These are phyloP conservation scores for Prorops nasuta DNA, from an alignment of 1,140 invertebrate genomes.

Conservation along the genomic window DNA sequence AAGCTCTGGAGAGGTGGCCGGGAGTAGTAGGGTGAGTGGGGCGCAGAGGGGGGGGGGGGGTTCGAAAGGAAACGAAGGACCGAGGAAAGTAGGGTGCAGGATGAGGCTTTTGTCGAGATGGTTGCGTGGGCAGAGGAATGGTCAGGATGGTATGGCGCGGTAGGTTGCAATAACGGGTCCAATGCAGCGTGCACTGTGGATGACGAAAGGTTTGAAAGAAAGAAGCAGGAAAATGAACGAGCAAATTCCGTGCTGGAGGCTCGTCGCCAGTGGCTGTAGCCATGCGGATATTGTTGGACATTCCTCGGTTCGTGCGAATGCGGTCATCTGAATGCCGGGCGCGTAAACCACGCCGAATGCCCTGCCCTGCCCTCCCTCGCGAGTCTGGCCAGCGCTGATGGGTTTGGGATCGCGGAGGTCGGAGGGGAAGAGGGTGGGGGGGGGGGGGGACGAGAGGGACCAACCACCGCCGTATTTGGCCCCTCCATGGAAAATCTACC, in stretches of 20 bases:
- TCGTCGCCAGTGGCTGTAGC: constrained; percentile 44
- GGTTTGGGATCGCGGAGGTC: constrained; percentile 9
- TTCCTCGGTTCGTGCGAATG: constrained; percentile 53
- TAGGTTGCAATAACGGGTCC: too few species aligned
- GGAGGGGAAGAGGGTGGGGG: neutral
- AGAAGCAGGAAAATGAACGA: constrained; percentile 33
- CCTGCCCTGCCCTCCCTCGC: too few species aligned
- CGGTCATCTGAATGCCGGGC: constrained; percentile 53
- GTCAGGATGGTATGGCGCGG: too few species aligned
- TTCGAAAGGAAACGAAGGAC: constrained; percentile 18
- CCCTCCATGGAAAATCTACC: constrained; percentile 39
- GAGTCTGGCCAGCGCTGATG: constrained; percentile 35
- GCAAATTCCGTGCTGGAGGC: constrained; percentile 43
- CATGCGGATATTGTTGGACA: constrained; percentile 53
- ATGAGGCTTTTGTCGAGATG: too few species aligned
- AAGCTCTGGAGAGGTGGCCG: too few species aligned
- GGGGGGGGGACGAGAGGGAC: neutral
- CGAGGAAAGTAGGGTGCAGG: constrained; percentile 26
- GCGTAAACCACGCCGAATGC: constrained; percentile 54
- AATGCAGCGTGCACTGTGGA: too few species aligned
- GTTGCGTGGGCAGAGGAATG: too few species aligned
- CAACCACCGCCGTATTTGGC: neutral
- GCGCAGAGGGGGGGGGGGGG: neutral
- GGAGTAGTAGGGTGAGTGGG: constrained; percentile 1
- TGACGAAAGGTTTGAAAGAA: too few species aligned